Evolutionary conservation across 2,113 vertebrate genomes (phyloP).

Genomic region (human): DNA sequence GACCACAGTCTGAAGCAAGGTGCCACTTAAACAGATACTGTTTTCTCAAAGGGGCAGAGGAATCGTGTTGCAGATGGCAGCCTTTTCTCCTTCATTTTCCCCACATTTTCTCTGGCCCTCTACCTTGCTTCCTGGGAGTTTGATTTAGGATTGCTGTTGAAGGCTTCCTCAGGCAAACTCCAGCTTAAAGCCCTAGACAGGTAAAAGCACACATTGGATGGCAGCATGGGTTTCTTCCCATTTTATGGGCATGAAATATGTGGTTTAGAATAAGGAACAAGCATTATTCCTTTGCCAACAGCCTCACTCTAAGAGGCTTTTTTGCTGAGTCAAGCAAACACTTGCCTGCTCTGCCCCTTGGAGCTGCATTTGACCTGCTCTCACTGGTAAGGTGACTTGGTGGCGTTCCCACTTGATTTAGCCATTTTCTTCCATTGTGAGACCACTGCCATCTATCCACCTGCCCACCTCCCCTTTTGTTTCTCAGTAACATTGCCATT

Average conservation of each 20-base stretch:
- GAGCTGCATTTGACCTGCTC: neutral
- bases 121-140: neutral
- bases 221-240: neutral
- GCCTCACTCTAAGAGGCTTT: neutral
- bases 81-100: neutral
- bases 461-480: neutral
- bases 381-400: neutral
- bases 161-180: neutral
- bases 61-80: neutral
- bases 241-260: neutral
- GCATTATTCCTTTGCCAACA: neutral
- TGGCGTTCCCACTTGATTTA: neutral
- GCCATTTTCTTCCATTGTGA: neutral
- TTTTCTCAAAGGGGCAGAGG: neutral
- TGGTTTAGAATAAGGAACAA: slow-evolving; percentile 2
- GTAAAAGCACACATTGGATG: neutral
- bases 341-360: neutral
- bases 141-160: neutral
- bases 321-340: slow-evolving; percentile 24
- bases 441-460: neutral
- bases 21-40: neutral
- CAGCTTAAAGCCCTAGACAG: neutral
- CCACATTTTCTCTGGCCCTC: neutral
- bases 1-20: neutral
- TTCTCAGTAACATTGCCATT: neutral